A percentile compares a stretch with the other conserved stretches of the same genome.
Conservation (phyloP, 2,113 vertebrate species). For the Tetrao urogallus region DNA sequence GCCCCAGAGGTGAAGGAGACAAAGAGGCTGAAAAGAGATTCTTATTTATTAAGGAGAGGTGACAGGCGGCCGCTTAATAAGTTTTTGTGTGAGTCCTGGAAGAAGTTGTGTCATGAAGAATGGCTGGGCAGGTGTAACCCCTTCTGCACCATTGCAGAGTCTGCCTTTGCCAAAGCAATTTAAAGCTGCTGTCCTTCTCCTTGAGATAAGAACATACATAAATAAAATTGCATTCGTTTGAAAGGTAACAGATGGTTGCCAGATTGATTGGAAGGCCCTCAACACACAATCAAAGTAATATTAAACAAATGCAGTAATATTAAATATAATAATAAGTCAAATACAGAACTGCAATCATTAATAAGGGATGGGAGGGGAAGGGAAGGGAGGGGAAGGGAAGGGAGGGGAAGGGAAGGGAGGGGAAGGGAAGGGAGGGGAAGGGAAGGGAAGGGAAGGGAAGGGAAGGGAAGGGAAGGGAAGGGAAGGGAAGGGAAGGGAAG, state of each 20-base stretch:
- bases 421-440: too few species aligned
- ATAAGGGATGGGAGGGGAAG: too few species aligned
- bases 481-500: too few species aligned
- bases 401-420: too few species aligned
- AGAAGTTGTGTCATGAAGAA: constrained; percentile 67
- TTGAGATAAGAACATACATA: not conserved
- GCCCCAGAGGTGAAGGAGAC: constrained; percentile 80
- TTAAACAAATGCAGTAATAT: not conserved
- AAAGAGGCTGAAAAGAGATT: constrained; percentile 89
- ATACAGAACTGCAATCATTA: not conserved
- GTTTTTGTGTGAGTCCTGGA: constrained; percentile 77
- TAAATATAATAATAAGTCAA: too few species aligned
- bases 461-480: too few species aligned
- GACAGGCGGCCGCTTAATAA: constrained; percentile 94
- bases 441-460: too few species aligned
- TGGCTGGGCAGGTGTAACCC: constrained; percentile 58
- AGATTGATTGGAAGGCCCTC: not conserved
- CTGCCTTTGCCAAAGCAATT: not conserved
- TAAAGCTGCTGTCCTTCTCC: not conserved
- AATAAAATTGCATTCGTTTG: not conserved
- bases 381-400: too few species aligned
- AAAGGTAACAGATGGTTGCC: not conserved
- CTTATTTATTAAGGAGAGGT: constrained; percentile 99
- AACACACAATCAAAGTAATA: not conserved
- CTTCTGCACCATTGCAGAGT: not conserved